Percentiles rank a stretch among this genome's conserved stretches.
Evolutionary conservation across 2,113 vertebrate genomes (phyloP).

Genomic region (Laticauda laticaudata): DNA sequence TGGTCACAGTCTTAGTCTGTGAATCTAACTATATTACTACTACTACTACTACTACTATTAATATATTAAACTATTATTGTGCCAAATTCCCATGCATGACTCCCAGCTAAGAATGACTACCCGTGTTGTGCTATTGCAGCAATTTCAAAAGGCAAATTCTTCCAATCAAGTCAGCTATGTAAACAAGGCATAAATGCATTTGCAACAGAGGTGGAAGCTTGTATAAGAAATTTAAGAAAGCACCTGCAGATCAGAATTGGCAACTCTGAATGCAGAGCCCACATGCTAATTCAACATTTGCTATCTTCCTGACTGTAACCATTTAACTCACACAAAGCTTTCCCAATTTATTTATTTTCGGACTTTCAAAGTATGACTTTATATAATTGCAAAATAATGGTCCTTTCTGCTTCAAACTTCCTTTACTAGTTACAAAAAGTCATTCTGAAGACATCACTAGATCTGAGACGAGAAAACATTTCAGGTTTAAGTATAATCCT

Average conservation of each 20-base stretch:
- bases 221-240: not conserved
- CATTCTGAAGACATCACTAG: not conserved
- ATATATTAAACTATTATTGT: not conserved
- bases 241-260: not conserved
- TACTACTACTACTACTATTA: not conserved
- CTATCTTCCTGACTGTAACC: slow-evolving; percentile 1
- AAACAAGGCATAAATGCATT: not conserved
- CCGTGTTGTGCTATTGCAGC: too few relatives aligned
- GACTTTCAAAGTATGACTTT: not conserved
- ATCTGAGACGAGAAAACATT: not conserved
- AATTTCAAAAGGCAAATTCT: not conserved
- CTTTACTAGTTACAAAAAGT: not conserved
- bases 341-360: not conserved
- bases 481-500: not conserved
- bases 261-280: not conserved
- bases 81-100: not conserved
- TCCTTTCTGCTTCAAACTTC: slow-evolving; percentile 24
- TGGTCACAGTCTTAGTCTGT: not conserved
- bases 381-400: not conserved
- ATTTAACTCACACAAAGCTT: not conserved
- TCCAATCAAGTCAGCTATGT: not conserved
- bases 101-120: not conserved
- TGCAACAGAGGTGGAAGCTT: too few relatives aligned
- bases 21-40: not conserved
- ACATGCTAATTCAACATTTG: not conserved